phyloP scores from a whole-genome alignment of 2,113 vertebrate species.

The Oenanthe melanoleuca region DNA sequence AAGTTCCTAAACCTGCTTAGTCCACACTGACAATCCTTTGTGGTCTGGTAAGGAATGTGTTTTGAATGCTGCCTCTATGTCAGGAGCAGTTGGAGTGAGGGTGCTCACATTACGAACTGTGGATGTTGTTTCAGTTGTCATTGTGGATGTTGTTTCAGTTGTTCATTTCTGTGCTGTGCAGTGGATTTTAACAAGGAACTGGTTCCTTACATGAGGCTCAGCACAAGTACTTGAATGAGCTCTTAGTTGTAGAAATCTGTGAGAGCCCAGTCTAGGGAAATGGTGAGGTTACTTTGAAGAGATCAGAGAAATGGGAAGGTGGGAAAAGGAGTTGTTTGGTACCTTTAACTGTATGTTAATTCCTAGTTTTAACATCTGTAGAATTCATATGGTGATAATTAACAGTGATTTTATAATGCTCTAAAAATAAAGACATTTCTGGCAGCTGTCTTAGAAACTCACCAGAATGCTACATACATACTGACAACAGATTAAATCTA shows the following conservation, averaged over 20 bases:
- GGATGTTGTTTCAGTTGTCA: background rate
- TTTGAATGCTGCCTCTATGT: background rate
- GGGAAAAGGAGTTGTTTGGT: background rate
- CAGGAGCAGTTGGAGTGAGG: background rate
- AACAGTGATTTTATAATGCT: background rate
- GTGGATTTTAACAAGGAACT: background rate
- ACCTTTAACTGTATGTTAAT: background rate
- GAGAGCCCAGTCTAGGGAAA: background rate
- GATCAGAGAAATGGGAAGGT: background rate
- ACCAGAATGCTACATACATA: background rate
- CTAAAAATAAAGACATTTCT: background rate
- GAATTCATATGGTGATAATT: background rate
- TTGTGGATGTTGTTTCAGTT: background rate
- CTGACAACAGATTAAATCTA: background rate
- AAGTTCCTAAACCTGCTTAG: background rate
- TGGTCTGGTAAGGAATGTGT: background rate
- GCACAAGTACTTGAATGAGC: background rate
- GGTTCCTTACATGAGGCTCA: background rate
- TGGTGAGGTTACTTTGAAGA: background rate
- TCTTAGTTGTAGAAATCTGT: background rate
- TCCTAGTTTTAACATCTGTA: background rate
- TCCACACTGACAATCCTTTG: background rate
- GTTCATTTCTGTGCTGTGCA: background rate
- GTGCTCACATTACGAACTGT: background rate
- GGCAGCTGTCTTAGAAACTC: background rate